A percentile compares a stretch with the other conserved stretches of the same genome.
Evolutionary conservation across 1,140 invertebrate species (phyloP).

Genomic region (Cydia fagiglandana): DNA sequence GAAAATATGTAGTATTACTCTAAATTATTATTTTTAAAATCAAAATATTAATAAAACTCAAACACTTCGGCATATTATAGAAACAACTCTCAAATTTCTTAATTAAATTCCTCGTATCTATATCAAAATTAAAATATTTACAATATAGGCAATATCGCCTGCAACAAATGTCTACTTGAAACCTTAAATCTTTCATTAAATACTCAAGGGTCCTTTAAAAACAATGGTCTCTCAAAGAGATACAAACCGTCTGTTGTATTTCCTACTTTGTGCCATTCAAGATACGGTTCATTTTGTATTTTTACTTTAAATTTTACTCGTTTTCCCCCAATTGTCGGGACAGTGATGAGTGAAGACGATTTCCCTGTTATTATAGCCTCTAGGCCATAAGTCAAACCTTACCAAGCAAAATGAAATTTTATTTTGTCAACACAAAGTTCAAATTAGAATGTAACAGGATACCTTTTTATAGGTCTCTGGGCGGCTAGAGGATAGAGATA

Average conservation of each 20-base stretch:
- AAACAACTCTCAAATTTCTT: not conserved
- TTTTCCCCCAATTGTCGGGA: not conserved
- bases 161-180: not conserved
- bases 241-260: not conserved
- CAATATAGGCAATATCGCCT: not conserved
- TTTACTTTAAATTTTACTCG: not conserved
- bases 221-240: not conserved
- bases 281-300: not conserved
- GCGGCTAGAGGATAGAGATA: too few relatives aligned
- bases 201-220: slow-evolving; percentile 3
- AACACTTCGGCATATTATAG: not conserved
- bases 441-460: too few relatives aligned
- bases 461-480: too few relatives aligned
- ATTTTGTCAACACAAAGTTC: too few relatives aligned
- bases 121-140: not conserved
- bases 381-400: too few relatives aligned
- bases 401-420: too few relatives aligned
- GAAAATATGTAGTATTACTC: too few relatives aligned
- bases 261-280: not conserved
- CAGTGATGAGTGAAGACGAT: slow-evolving; percentile 10
- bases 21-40: too few relatives aligned
- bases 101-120: not conserved
- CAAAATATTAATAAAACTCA: not conserved
- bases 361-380: slow-evolving; percentile 14
- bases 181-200: slow-evolving; percentile 5